Evolutionary conservation across 2,888 invertebrate species (phyloP), one percentile per base, ranked within the genome.

Genomic region (Tromatobia lineatoria): DNA sequence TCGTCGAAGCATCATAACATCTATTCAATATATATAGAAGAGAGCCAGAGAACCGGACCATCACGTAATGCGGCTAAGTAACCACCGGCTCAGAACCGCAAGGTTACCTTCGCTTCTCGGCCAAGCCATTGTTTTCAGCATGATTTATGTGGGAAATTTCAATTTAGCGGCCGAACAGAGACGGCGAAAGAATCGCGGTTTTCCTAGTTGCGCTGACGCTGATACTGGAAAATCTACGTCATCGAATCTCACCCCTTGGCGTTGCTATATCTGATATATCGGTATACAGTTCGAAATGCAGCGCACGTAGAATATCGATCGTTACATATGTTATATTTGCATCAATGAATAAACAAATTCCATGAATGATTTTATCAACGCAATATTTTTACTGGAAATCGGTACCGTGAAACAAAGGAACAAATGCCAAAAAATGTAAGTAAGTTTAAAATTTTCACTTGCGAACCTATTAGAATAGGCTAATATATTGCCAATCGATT

Each of bases 21-120:
- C n/a, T n/a, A n/a, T n/a, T n/a, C n/a, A n/a, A n/a, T n/a, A n/a
- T n/a, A 47, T 47, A 61, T 80, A 61, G 29, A 59, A 47, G 71
- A 54, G 38, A 42, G 54, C 34, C 20, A 59, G 61, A 61, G 50
- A 67, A 76, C 50, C 50, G 47, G 47, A 88, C 87, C 80, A 86
- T 89, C 89, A 91, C 89, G 91, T 91, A 93, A 89, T 91, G 92
- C 91, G 91, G 90, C 89, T 91, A 91, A 92, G 90, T 90, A 91
- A 87, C 89, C 88, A 86, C 90, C 87, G 89, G 89, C 89, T 88
- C 90, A 88, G 88, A 89, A 90, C 89, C 89, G 85, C 85, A 88
- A 82, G 80, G 84, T 86, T 88, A 86, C 45, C 45, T 13, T 42
- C 64, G 23, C 18, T 45, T 87, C 88, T 88, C 87, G 80, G 79